Conservation (phyloP, 2,113 vertebrate species). For the Centrocercus urophasianus region DNA sequence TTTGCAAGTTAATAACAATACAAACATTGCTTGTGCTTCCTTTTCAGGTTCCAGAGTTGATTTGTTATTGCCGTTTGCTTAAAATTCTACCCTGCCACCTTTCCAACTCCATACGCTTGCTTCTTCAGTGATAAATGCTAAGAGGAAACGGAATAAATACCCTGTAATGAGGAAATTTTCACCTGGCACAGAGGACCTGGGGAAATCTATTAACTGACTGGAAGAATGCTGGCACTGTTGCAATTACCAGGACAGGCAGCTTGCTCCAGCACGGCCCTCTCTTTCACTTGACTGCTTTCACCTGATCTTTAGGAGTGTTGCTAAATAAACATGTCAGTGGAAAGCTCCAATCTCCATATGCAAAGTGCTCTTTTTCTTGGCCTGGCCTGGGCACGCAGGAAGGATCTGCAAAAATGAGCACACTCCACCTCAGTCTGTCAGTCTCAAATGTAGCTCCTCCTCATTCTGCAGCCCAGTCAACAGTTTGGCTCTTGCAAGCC, state of each 20-base stretch:
- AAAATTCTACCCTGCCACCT: conserved; percentile 71
- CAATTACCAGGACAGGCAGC: conserved; percentile 53
- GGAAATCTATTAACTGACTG: conserved; percentile 72
- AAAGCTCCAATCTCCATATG: conserved; percentile 18
- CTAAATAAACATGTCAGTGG: conserved; percentile 50
- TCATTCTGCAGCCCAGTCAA: neutral
- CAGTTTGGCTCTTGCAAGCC: neutral
- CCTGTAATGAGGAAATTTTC: conserved; percentile 80
- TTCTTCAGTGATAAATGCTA: conserved; percentile 73
- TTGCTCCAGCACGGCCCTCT: neutral
- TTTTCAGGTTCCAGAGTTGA: neutral
- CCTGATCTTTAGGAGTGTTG: conserved; percentile 56
- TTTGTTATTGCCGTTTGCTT: conserved; percentile 61
- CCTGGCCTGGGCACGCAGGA: fast-evolving
- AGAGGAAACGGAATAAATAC: conserved; percentile 79
- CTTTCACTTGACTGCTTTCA: conserved; percentile 71
- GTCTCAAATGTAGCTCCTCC: neutral
- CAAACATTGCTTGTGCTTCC: neutral
- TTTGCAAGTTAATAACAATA: conserved; percentile 56
- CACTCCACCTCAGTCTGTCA: fast-evolving
- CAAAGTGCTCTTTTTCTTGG: conserved; percentile 10
- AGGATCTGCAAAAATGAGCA: neutral
- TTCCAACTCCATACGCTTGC: conserved; percentile 58
- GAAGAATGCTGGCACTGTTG: conserved; percentile 27
- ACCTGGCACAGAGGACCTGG: conserved; percentile 69